These are phyloP conservation scores for Mesitornis unicolor DNA, from an alignment of 2,113 vertebrate species.

Conservation along the genomic window DNA sequence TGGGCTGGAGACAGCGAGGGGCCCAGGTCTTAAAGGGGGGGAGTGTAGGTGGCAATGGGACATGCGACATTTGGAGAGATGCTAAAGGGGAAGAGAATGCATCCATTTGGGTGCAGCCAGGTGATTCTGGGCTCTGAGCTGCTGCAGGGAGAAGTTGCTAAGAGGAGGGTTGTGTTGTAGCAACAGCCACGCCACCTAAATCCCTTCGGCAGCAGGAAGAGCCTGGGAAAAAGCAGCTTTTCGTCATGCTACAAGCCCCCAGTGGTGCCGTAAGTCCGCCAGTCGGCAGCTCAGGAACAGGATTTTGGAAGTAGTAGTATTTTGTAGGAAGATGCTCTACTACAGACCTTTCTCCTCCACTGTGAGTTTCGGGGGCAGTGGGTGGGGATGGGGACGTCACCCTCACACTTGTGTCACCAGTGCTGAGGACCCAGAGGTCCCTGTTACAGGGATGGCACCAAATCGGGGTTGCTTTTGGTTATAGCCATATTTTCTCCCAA, in stretches of 20 bases:
- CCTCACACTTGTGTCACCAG: neutral
- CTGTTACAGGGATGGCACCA: too few species aligned
- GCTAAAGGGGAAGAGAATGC: neutral
- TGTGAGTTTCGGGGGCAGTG: neutral
- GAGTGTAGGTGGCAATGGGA: rapidly evolving
- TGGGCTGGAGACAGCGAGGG: neutral
- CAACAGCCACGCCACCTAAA: neutral
- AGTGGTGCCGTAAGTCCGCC: rapidly evolving
- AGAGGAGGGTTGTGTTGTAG: conserved; percentile 65
- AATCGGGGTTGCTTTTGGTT: rapidly evolving
- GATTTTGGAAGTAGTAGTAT: neutral
- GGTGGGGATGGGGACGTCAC: rapidly evolving
- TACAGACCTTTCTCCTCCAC: conserved; percentile 53
- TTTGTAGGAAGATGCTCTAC: neutral
- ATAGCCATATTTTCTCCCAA: neutral
- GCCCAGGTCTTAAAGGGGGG: too few species aligned
- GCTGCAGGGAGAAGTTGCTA: conserved; percentile 32
- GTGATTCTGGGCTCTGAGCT: neutral
- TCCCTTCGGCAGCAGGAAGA: neutral
- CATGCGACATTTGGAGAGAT: rapidly evolving
- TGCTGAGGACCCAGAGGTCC: neutral
- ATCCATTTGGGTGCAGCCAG: rapidly evolving
- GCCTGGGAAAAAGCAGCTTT: neutral
- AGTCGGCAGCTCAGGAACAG: rapidly evolving
- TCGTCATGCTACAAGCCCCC: neutral